Base-by-base conservation (phyloP, 2,888 invertebrate genomes). In the Drosophila neutralis region DNA sequence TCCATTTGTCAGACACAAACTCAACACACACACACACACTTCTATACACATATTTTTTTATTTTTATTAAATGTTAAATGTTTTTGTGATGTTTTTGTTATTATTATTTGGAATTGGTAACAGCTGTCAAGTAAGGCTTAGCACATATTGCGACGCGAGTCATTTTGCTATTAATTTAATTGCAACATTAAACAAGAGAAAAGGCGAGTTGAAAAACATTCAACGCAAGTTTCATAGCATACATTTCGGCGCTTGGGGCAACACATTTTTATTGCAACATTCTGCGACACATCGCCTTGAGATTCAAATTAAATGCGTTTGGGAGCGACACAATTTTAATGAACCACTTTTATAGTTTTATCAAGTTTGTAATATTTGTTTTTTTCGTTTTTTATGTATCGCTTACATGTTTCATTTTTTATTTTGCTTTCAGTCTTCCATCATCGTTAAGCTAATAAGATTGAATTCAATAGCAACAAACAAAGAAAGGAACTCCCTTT, bases 121-220 rank as follows among this genome's bases (percentile, higher is more conserved):
- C 80, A 82, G 76, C 76, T 73, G 73, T 36, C 57, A 21, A 51
- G 48, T 11, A 38, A 59, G 54, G 40, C 49, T 42, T 49, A 36
- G 27, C 33, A 52, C 54, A 38, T 56, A 33, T 31, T 38, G 35
- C 24, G 27, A 38, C 27, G 29, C 33, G 11, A 2, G 35, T 31
- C 33, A 53, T 49, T 51, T 15, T 15, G 21, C 7, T 54, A 52
- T 56, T 56, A 45, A 61, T 61, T 53, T 10, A 66, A 67, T 27
- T 21, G 4, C n/a, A 15, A 63, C 7, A 56, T 49, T 4, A 11
- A 35, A 11, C 15, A 54, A 31, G 21, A n/a, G 11, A 4, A 31
- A 53, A 24, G 36, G 52, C 31, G 27, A 38, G 40, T 51, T 49
- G 38, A 33, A 42, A 33, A 40, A 18, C 24, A 40, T 52, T 31